A percentile compares a stretch with the other conserved stretches of the same genome.
phyloP scores from a whole-genome alignment of 2,797 vertebrate genomes.

The Crenuchus spilurus region DNA sequence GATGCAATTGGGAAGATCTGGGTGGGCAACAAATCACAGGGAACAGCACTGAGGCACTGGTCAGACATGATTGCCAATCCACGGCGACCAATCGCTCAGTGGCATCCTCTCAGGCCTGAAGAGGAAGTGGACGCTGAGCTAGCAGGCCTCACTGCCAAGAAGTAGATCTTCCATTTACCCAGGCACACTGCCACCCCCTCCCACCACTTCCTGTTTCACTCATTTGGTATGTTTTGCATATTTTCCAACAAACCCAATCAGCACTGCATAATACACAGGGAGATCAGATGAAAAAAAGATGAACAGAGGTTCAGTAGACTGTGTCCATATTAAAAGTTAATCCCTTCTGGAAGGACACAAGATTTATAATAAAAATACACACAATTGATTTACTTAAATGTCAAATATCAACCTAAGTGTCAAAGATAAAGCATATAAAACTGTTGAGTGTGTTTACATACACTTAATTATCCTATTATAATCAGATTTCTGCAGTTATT shows the following conservation, averaged over 20 bases:
- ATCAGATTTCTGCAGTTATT: no score
- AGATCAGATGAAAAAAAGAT: conserved; percentile 6
- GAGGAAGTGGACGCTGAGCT: conserved; percentile 89
- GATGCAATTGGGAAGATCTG: conserved; percentile 97
- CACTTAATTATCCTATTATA: no score
- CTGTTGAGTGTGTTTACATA: no score
- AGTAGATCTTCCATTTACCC: conserved; percentile 74
- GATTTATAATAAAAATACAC: background rate
- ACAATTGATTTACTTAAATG: background rate
- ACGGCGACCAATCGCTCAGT: conserved; percentile 95
- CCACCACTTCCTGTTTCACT: conserved; percentile 32
- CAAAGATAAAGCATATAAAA: no score
- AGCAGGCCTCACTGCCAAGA: conserved; percentile 90
- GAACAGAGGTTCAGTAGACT: background rate
- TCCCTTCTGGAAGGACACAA: background rate
- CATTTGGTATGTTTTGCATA: conserved; percentile 13
- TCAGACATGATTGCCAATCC: conserved; percentile 98
- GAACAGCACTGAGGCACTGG: conserved; percentile 96
- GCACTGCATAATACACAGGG: conserved; percentile 45
- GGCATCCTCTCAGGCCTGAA: conserved; percentile 96
- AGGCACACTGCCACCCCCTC: conserved; percentile 19
- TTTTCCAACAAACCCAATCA: conserved; percentile 22
- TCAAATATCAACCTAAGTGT: no score
- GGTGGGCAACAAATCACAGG: conserved; percentile 88
- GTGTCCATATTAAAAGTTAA: background rate